Percentiles rank a stretch among this genome's conserved stretches.
phyloP scores from a whole-genome alignment of 2,113 vertebrate genomes.

The Oryzias celebensis region DNA sequence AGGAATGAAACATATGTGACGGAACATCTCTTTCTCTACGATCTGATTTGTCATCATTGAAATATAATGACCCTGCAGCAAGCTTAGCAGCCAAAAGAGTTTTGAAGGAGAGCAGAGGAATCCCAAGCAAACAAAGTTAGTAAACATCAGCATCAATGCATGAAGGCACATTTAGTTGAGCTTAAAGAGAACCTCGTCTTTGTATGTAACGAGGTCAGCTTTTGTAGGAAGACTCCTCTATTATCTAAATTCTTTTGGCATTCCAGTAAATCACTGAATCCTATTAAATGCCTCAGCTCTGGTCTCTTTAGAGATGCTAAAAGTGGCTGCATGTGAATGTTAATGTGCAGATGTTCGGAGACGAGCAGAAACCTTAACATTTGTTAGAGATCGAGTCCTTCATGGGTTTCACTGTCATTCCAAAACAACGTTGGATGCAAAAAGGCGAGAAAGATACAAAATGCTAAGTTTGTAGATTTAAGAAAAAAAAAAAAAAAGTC shows the following conservation, averaged over 20 bases:
- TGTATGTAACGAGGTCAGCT: conserved; percentile 13
- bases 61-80: conserved; percentile 15
- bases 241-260: conserved; percentile 20
- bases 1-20: background rate
- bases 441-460: conserved; percentile 35
- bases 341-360: conserved; percentile 50
- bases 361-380: conserved; percentile 26
- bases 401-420: conserved; percentile 31
- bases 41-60: conserved; percentile 10
- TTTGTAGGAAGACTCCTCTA: conserved; percentile 6
- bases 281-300: conserved; percentile 14
- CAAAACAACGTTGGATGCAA: conserved; percentile 40
- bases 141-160: conserved; percentile 36
- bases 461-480: conserved; percentile 1
- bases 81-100: conserved; percentile 48
- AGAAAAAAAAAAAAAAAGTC: conserved; percentile 14
- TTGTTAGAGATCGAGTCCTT: conserved; percentile 26
- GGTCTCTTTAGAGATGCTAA: conserved; percentile 35
- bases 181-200: conserved; percentile 19
- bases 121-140: conserved; percentile 24
- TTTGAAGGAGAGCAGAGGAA: conserved; percentile 20
- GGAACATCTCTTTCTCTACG: conserved; percentile 9
- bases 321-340: conserved; percentile 34
- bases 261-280: conserved; percentile 4
- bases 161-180: conserved; percentile 2